phyloP scores from a whole-genome alignment of 2,797 vertebrate species.

The Acanthiza pusilla region DNA sequence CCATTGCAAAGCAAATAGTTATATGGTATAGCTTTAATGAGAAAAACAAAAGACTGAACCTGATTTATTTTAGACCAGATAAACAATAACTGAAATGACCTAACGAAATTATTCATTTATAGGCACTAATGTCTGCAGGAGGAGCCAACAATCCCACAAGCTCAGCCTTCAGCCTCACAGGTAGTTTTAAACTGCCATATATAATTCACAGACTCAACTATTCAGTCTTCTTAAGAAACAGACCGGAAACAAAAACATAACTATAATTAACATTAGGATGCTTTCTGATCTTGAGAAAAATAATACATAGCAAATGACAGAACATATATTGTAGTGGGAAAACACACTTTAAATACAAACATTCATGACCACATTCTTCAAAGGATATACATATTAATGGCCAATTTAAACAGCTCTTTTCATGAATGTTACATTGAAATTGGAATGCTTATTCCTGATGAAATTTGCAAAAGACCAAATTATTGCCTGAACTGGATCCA shows the following conservation, averaged over 20 bases:
- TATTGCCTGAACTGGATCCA: background rate
- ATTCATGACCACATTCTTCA: background rate
- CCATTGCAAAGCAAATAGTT: background rate
- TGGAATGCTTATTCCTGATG: background rate
- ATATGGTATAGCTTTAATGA: background rate
- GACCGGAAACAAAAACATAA: background rate
- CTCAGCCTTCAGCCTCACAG: constrained; percentile 28
- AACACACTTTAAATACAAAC: constrained; percentile 2
- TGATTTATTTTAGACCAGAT: background rate
- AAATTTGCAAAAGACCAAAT: background rate
- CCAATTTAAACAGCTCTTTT: constrained; percentile 9
- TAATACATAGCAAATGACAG: background rate
- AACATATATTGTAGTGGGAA: background rate
- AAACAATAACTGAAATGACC: constrained; percentile 12
- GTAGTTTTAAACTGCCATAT: constrained; percentile 17
- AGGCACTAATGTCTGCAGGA: constrained; percentile 31
- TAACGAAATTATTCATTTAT: constrained; percentile 35
- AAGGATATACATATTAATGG: background rate
- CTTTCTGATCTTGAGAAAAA: background rate
- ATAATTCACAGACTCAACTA: background rate
- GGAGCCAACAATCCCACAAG: constrained; percentile 22
- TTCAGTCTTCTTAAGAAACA: background rate
- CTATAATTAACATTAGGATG: background rate
- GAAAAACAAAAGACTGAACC: background rate
- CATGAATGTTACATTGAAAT: background rate